Evolutionary conservation across 2,888 invertebrate genomes (phyloP), one percentile per base, ranked within the genome.

Genomic region (Troglohyphantes excavatus): DNA sequence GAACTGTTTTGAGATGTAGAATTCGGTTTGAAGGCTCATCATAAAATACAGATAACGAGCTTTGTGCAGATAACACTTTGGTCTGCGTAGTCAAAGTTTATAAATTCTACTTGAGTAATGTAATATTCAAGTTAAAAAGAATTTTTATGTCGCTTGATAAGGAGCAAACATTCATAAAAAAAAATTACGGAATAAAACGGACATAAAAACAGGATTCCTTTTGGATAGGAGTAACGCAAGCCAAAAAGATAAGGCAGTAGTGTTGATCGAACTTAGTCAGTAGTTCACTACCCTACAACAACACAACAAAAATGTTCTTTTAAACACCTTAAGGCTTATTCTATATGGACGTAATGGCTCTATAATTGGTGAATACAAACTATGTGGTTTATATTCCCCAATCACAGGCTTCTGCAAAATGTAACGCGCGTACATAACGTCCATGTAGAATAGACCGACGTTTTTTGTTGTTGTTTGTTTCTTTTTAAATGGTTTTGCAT

Each of bases 121-220:
- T 5, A 53, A 53, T n/a, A 53, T 53, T 53, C n/a, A 13, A 39
- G 39, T 17, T 13, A 46, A 46, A 53, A 53, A 53, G 53, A 13
- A 53, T 53, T 53, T 53, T 53, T 53, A 53, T 53, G n/a, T 53
- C 53, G n/a, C 53, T n/a, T n/a, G 53, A 53, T 53, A 53, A 53
- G 53, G 17, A 53, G n/a, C n/a, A 53, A 53, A 53, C 13, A 53
- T n/a, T 5, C 13, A 53, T n/a, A 53, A 53, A 53, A 53, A 33
- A 53, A 53, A 17, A 53, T 53, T n/a, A 53, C 5, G 17, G n/a
- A 53, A 53, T n/a, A 53, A 53, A 53, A 53, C n/a, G 53, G 17
- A 53, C 33, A 33, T 33, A 17, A 7, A 39, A 39, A 39, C 39
- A 39, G 39, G 39, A 39, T 39, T 39, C 17, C 53, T 53, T 53